Evolutionary conservation across 2,113 vertebrate genomes (phyloP), one percentile per base, ranked within the genome.

Genomic region (Antennarius striatus): DNA sequence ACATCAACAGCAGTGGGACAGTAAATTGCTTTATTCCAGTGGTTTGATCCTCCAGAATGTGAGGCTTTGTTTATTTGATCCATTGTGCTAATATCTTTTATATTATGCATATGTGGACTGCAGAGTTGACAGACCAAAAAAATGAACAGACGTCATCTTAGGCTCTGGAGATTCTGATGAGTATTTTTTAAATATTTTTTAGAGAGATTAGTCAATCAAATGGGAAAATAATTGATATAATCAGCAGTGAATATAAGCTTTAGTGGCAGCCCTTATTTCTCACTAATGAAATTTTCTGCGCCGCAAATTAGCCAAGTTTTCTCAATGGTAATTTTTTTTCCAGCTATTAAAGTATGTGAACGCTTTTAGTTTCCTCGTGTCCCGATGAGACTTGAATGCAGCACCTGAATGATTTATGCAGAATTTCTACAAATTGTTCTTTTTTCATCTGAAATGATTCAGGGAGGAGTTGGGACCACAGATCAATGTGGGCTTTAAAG

Each of bases 401-500:
- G 32, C 32, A 36, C 32, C 32, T 36, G 32, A 36, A 36, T 36
- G 32, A 36, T 36, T 36, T 36, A 4, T 36, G 32, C 32, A 36
- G 32, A 36, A 36, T 36, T 3, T 36, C 5, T 7, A 36, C 32
- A 5, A 36, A 36, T 36, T 36, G 2, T 36, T 57, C 62, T 73
- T 78, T 22, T 22, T 22, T 22, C 1, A 22, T 22, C 22, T 22
- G 22, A 22, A 73, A 77, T 75, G 81, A 86, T 74, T 73, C 66
- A 82, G 67, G 15, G 48, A 22, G 22, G 68, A 68, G 52, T 69
- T 30, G 50, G 29, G 56, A 46, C 50, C 77, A 66, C 72, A 70
- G 68, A 76, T 80, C 68, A 63, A 53, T 13, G 15, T 74, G 40
- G 67, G 77, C 56, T 74, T 47, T 78, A 82, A 82, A 56, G 22